These are phyloP conservation scores for Epicauta chinensis DNA, from an alignment of 1,140 invertebrate genomes.

Conservation along the genomic window DNA sequence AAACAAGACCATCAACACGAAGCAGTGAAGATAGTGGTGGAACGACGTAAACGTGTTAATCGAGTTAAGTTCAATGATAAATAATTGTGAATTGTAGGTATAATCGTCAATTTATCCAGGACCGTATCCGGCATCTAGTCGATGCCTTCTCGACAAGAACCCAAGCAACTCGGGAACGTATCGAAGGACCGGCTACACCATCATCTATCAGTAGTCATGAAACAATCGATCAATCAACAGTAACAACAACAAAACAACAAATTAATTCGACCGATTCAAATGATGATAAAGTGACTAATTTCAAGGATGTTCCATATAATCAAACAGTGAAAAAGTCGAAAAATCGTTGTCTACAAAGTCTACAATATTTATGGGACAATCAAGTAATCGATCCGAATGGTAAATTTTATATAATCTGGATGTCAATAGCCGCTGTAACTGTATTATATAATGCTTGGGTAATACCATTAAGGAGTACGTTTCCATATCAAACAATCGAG, in stretches of 20 bases:
- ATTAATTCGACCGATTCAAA: slow-evolving; percentile 26
- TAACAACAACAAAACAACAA: slow-evolving; percentile 6
- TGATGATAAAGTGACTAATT: slow-evolving; percentile 24
- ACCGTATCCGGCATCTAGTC: slow-evolving; percentile 52
- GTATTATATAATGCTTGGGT: slow-evolving; percentile 86
- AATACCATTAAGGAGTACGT: slow-evolving; percentile 76
- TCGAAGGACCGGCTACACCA: slow-evolving; percentile 57
- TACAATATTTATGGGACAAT: slow-evolving; percentile 14
- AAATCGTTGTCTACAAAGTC: slow-evolving; percentile 2
- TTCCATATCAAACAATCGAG: slow-evolving; percentile 71
- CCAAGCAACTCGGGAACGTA: slow-evolving; percentile 48
- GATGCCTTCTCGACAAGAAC: slow-evolving; percentile 54
- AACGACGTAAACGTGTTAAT: too few species aligned
- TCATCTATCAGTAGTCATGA: slow-evolving; percentile 45
- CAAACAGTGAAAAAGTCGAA: neutral
- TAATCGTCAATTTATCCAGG: slow-evolving; percentile 43
- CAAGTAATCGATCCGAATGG: slow-evolving; percentile 50
- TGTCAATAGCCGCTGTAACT: slow-evolving; percentile 68
- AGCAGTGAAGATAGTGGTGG: too few species aligned
- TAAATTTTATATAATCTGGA: slow-evolving; percentile 71
- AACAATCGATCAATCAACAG: slow-evolving; percentile 6
- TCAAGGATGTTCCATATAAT: neutral
- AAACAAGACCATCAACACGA: too few species aligned
- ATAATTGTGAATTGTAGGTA: slow-evolving; percentile 17
- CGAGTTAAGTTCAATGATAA: too few species aligned